Evolutionary conservation across 1,140 invertebrate genomes (phyloP), one percentile per base, ranked within the genome.

Genomic region (Habropoda laboriosa): DNA sequence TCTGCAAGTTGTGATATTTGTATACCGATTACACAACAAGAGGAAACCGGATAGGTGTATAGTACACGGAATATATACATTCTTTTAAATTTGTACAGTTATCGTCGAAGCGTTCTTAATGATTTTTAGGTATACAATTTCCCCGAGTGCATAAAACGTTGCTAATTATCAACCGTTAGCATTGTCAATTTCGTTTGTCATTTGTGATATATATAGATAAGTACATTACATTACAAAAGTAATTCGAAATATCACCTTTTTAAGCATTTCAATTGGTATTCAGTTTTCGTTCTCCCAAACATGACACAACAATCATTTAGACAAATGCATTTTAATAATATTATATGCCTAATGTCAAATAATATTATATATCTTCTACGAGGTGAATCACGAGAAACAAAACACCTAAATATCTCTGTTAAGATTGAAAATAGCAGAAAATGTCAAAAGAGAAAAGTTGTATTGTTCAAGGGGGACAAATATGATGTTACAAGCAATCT

Each of bases 1-100:
- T 21, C n/a, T 45, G 58, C 35, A 47, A 71, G 45, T 78, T 71
- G 27, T 60, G 35, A 35, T 77, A 32, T 49, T 30, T 40, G 42
- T 58, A 58, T 47, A 45, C 7, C 35, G 10, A 64, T 79, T 79
- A 32, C 18, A 21, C 55, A 79, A 79, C 38, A 38, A 16, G 38
- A 18, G 30, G 49, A 63, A 73, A 61, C 47, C 30, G 38, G 58
- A 63, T 63, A 73, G 38, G 13, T 24, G 4, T 32, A 73, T 55
- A 42, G 7, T 72, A 61, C 5, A 45, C 21, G 12, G 18, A 53
- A 73, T 40, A 16, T 53, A 51, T 24, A 21, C 21, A 12, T 53
- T 53, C 40, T 55, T 12, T 16, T 13, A 73, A 57, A 45, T n/a
- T 1, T 53, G 27, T 30, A 42, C 42, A 51, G 3, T 30, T 42